These are phyloP conservation scores for Schrankia costaestrigalis DNA, from an alignment of 2,888 invertebrate genomes.

Conservation along the genomic window DNA sequence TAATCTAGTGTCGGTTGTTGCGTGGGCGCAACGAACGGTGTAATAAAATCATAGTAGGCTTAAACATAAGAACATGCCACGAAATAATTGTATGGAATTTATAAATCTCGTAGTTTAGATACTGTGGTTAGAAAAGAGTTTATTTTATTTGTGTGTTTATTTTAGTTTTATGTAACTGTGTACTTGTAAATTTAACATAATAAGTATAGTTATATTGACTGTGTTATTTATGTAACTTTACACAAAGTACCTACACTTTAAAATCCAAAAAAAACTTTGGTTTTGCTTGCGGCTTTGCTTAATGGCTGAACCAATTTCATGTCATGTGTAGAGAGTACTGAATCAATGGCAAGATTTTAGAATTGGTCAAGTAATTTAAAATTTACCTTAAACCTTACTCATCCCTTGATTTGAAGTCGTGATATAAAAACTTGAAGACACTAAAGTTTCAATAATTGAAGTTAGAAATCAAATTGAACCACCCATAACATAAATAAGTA, in stretches of 20 bases:
- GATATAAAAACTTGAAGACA: no score
- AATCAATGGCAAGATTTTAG: no score
- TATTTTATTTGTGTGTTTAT: slow-evolving; percentile 28
- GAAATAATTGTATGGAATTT: slow-evolving; percentile 58
- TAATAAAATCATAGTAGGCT: slow-evolving; percentile 48
- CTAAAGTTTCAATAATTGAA: slow-evolving; percentile 2
- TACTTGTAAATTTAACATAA: neutral
- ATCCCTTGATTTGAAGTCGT: no score
- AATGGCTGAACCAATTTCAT: no score
- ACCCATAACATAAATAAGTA: slow-evolving; percentile 5
- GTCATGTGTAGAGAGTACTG: no score
- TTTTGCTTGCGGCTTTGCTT: no score
- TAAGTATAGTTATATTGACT: no score
- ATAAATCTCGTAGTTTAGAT: slow-evolving; percentile 37
- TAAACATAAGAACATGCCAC: slow-evolving; percentile 47
- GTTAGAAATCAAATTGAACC: slow-evolving; percentile 8
- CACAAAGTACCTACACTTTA: no score
- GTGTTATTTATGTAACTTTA: no score
- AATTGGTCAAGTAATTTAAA: no score
- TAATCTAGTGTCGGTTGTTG: slow-evolving; percentile 46
- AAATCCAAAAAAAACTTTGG: no score
- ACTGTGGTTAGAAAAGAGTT: slow-evolving; percentile 13
- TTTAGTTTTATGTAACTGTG: neutral
- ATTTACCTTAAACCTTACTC: no score
- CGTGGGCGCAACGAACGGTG: slow-evolving; percentile 59